Evolutionary conservation across 2,888 invertebrate genomes (phyloP), one percentile per base, ranked within the genome.

Genomic region (Arctia plantaginis): DNA sequence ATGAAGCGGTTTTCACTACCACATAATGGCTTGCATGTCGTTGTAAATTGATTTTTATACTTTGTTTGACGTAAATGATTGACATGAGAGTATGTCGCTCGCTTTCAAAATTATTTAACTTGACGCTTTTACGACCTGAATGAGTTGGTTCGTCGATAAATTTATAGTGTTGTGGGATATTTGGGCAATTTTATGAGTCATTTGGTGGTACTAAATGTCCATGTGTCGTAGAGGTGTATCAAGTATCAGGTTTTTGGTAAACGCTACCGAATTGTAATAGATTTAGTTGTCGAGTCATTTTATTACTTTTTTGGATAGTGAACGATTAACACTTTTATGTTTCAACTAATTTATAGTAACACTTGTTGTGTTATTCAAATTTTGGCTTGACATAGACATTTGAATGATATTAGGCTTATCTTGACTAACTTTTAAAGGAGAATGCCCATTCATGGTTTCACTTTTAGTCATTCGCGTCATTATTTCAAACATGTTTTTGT

Each of bases 61-160:
- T 95, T 95, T 95, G 96, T 96, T 96, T 96, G 95, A 96, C 96
- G 86, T 90, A 90, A 92, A 92, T 95, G 95, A 96, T 95, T 95
- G 95, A 96, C 95, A 92, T 92, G 93, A 90, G 91, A 90, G 89
- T 88, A 75, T 77, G 79, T 77, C 72, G 80, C 80, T 66, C 75
- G 74, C 69, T 75, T 86, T 89, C 84, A 82, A 84, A 84, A 82
- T 86, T 86, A 83, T 85, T 84, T 85, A 78, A 86, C 80, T 70
- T 72, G 92, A 92, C 87, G 90, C 86, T 88, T 94, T 95, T 94
- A 95, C 89, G 90, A 91, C 76, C 90, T 93, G 81, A 89, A 89
- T 90, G 94, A 95, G 91, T 90, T 88, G 90, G 87, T 85, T 82
- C 88, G 85, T 78, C 89, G 90, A 92, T 93, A 92, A 93, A 94